Base-by-base conservation (phyloP, 2,797 vertebrate species). In the Melopsittacus undulatus region DNA sequence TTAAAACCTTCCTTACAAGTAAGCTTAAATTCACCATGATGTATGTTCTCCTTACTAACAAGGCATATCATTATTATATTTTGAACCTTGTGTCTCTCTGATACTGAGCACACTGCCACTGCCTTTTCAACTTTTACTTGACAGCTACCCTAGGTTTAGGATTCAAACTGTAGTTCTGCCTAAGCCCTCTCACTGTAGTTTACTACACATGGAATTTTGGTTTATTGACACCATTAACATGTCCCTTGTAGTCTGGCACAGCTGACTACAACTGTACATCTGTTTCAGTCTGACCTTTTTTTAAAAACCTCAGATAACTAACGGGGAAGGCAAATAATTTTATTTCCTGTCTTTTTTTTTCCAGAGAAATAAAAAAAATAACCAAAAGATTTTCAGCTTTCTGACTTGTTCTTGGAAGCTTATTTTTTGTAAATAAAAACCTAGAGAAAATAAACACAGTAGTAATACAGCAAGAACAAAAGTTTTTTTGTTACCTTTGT, bases 401-500 rank as follows among this genome's bases (percentile, higher is more conserved):
- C 63, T 66, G 23, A 62, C 18, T 16, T 34, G 20, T 4, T 78
- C 54, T 57, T 29, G 13, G 27, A 80, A 91, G n/a, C 22, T 29
- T 61, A 29, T 8, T 72, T 83, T 81, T 81, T 89, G 22, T 42
- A 63, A 74, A 61, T 13, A 43, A 69, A 83, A 86, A 30, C 7
- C 16, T 20, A 36, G 9, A 87, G 27, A 83, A 95, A 81, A 81
- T 11, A 61, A 1, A 54, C 18, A 64, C 48, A 38, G 27, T 3
- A 42, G 17, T 11, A 34, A 22, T 15, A 54, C 0, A 46, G 10
- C 23, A 75, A 29, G 48, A 85, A 68, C 1, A 0, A 72, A 85
- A 92, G 1, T 46, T 14, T 56, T 57, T 63, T 14, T 42, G 63
- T 94, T 98, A 98, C 98, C 98, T 97, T 98, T n/a, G 74, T 34